Percentiles rank a stretch among this genome's conserved stretches.
Conservation (phyloP, 2,797 vertebrate genomes). For the Rhadinocentrus ornatus region DNA sequence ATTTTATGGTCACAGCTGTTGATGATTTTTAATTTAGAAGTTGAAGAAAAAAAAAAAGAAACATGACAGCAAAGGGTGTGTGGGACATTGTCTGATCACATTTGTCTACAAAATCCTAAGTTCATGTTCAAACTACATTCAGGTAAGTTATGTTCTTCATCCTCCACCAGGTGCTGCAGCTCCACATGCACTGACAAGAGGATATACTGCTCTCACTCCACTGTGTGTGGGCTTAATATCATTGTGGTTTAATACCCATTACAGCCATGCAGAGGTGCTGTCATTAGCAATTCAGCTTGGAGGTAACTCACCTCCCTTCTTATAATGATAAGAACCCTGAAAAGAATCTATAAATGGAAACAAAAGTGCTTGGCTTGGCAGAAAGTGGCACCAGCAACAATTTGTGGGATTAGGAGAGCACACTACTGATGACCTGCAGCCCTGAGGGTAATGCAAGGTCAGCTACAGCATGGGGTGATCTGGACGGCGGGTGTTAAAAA, state of each 20-base stretch:
- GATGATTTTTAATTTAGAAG: no score
- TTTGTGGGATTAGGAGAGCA: conserved; percentile 58
- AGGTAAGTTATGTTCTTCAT: neutral
- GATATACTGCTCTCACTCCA: neutral
- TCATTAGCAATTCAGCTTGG: conserved; percentile 35
- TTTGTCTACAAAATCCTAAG: no score
- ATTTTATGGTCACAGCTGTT: no score
- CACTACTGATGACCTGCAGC: conserved; percentile 27
- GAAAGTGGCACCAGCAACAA: conserved; percentile 42
- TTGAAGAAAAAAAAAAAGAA: no score
- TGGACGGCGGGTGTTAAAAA: conserved; percentile 1
- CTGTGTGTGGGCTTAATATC: conserved; percentile 34
- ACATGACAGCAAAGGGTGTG: no score
- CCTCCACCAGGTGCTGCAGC: no score
- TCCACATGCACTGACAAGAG: neutral
- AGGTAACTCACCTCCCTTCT: conserved; percentile 39
- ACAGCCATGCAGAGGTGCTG: conserved; percentile 32
- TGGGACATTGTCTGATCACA: no score
- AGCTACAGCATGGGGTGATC: conserved; percentile 18
- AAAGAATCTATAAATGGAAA: conserved; percentile 53
- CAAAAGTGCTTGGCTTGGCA: conserved; percentile 58
- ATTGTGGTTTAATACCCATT: conserved; percentile 58
- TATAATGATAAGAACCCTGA: conserved; percentile 52
- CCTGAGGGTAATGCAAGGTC: conserved; percentile 59
- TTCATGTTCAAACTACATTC: no score